Conservation (phyloP, 2,113 vertebrate genomes). For the Perca schrenkii region DNA sequence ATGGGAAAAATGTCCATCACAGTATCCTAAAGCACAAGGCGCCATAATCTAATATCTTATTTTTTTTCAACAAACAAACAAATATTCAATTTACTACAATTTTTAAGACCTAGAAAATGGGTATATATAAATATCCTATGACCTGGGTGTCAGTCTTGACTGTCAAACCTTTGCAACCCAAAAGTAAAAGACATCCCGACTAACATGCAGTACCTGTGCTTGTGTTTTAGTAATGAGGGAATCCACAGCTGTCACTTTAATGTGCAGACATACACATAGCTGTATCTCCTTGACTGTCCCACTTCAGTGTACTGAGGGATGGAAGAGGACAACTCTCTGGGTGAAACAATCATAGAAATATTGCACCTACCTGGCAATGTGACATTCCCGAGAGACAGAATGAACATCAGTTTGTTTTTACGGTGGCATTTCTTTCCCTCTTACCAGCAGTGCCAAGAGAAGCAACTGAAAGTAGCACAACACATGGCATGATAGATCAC, state of each 20-base stretch:
- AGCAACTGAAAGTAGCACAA: constrained; percentile 64
- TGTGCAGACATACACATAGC: constrained; percentile 4
- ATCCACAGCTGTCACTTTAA: constrained; percentile 45
- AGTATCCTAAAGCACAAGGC: background rate
- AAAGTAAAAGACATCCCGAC: background rate
- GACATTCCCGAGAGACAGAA: constrained; percentile 56
- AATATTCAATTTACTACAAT: background rate
- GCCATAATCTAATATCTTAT: background rate
- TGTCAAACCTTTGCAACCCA: constrained; percentile 17
- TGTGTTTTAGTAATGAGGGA: constrained; percentile 38
- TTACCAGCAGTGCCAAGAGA: constrained; percentile 50
- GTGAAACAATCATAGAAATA: constrained; percentile 48
- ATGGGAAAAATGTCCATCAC: background rate
- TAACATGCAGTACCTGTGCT: background rate
- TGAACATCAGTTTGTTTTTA: constrained; percentile 55
- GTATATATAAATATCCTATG: background rate
- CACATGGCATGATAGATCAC: constrained; percentile 75
- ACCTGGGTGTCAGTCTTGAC: background rate
- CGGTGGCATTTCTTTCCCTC: constrained; percentile 21
- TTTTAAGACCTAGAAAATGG: background rate
- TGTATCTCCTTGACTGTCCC: constrained; percentile 34
- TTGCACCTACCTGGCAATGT: constrained; percentile 41
- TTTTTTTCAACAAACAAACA: background rate
- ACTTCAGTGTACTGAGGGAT: constrained; percentile 25
- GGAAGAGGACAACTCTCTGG: constrained; percentile 11